Conservation (phyloP, 2,888 invertebrate species). For the Drosophila rellima region DNA sequence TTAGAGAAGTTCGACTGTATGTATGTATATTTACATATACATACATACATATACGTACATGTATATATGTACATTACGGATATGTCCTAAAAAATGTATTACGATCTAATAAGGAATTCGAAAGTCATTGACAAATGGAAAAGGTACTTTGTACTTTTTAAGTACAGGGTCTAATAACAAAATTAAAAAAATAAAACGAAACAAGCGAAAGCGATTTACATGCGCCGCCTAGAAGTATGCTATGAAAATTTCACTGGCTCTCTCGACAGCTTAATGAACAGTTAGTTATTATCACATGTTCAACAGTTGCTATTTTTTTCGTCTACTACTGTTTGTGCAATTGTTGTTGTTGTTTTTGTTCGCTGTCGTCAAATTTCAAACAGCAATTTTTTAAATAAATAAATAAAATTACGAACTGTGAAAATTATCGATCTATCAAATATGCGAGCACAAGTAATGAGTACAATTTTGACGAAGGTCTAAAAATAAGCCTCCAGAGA, state of each 20-base stretch:
- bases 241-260: slow-evolving; percentile 17
- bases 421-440: slow-evolving; percentile 65
- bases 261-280: slow-evolving; percentile 2
- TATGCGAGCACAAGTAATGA: slow-evolving; percentile 27
- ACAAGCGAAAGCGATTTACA: slow-evolving; percentile 10
- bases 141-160: not conserved
- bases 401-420: not conserved
- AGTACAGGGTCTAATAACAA: not conserved
- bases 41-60: no score
- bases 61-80: no score
- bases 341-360: slow-evolving; percentile 9
- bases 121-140: no score
- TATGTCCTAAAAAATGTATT: no score
- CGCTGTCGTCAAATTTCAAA: slow-evolving; percentile 16
- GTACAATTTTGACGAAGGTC: slow-evolving; percentile 30
- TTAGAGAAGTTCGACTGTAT: no score
- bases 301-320: not conserved
- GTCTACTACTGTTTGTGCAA: not conserved
- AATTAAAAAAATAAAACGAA: not conserved
- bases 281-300: slow-evolving; percentile 9
- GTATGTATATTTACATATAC: no score
- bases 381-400: slow-evolving; percentile 3
- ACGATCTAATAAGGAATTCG: no score
- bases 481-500: slow-evolving; percentile 65
- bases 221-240: slow-evolving; percentile 62